Percentiles rank a stretch among this genome's conserved stretches.
These are phyloP conservation scores for Parthenolecanium corni DNA, from an alignment of 2,888 invertebrate species.

Conservation along the genomic window DNA sequence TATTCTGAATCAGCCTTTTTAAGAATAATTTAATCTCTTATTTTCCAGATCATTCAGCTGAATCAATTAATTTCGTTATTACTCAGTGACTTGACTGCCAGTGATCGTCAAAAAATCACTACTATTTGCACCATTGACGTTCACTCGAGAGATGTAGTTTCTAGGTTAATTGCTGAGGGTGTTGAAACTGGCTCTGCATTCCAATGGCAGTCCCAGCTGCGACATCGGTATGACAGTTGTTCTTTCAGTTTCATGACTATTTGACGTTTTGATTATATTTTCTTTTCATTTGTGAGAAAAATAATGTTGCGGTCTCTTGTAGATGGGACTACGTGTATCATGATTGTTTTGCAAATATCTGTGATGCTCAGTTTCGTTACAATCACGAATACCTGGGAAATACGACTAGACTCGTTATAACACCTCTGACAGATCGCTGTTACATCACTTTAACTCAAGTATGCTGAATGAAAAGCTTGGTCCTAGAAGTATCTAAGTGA, in stretches of 20 bases:
- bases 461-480: too few species aligned
- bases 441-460: constrained; percentile 88
- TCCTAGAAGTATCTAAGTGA: too few species aligned
- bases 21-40: too few species aligned
- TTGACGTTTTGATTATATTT: neutral
- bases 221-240: constrained; percentile 48
- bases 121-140: constrained; percentile 94
- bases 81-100: constrained; percentile 65
- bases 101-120: constrained; percentile 90
- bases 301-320: neutral
- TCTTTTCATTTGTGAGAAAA: neutral
- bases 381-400: constrained; percentile 91
- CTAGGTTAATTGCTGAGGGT: constrained; percentile 69
- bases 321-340: constrained; percentile 69
- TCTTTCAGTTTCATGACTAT: neutral
- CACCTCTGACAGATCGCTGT: constrained; percentile 87
- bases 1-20: too few species aligned
- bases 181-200: constrained; percentile 69
- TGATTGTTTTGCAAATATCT: constrained; percentile 87
- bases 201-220: constrained; percentile 83
- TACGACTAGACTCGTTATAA: constrained; percentile 84
- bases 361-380: constrained; percentile 85
- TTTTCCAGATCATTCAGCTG: constrained; percentile 55
- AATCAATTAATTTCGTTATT: constrained; percentile 70
- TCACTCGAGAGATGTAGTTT: constrained; percentile 85